Evolutionary conservation across 2,797 vertebrate genomes (phyloP).

Genomic region (Poeciliopsis gracilis): DNA sequence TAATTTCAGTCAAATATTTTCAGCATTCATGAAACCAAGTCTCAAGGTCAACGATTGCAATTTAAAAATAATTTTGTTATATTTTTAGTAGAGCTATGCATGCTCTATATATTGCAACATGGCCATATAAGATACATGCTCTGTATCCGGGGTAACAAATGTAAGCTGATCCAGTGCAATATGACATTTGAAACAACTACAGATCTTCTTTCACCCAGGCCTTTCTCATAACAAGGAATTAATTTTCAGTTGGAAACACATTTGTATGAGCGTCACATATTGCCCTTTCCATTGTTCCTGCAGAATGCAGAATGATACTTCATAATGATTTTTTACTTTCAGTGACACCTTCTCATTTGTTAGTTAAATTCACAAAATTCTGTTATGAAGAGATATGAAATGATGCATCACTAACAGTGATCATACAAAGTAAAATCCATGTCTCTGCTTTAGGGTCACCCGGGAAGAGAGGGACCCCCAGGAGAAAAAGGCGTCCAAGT

Average conservation of each 20-base stretch:
- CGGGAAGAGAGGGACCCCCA: conserved; percentile 88
- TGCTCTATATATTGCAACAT: neutral
- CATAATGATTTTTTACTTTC: conserved; percentile 15
- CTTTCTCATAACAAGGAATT: conserved; percentile 35
- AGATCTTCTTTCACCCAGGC: conserved; percentile 12
- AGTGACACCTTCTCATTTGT: conserved; percentile 23
- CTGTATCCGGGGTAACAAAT: conserved; percentile 2
- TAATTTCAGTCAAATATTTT: neutral
- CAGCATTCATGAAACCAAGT: neutral
- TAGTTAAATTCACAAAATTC: conserved; percentile 25
- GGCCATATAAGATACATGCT: neutral
- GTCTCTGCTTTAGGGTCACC: conserved; percentile 85
- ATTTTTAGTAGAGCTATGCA: neutral
- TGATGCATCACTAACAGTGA: conserved; percentile 26
- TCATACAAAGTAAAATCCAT: conserved; percentile 27
- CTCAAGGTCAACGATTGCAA: neutral
- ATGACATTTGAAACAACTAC: conserved; percentile 31
- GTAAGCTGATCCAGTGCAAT: conserved; percentile 26
- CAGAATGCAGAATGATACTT: conserved; percentile 34
- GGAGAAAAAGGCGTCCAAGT: conserved; percentile 93
- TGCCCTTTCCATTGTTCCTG: conserved; percentile 22
- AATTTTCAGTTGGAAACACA: conserved; percentile 38
- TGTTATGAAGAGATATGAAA: conserved; percentile 26
- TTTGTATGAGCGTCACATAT: conserved; percentile 45
- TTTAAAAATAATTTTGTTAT: neutral